Conservation (phyloP, 2,888 invertebrate genomes). For the Congeria kusceri region DNA sequence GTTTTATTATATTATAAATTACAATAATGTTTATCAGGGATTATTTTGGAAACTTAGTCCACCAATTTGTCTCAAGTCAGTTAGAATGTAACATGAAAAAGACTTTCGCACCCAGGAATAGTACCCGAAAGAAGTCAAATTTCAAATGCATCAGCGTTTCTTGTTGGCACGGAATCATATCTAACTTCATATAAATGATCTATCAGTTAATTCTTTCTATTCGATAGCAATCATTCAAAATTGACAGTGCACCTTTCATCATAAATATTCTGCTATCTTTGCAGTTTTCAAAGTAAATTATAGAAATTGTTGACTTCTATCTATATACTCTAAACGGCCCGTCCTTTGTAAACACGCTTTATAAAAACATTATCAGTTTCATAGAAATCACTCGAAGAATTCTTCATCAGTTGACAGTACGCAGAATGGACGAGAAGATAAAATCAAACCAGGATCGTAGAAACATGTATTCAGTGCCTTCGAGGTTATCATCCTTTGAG, state of each 20-base stretch:
- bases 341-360: constrained; percentile 53
- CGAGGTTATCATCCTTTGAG: constrained; percentile 61
- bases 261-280: constrained; percentile 64
- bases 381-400: constrained; percentile 17
- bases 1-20: too few relatives aligned
- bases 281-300: constrained; percentile 45
- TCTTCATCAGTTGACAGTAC: constrained; percentile 57
- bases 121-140: too few relatives aligned
- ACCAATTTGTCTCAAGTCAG: too few relatives aligned
- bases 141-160: too few relatives aligned
- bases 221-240: constrained; percentile 63
- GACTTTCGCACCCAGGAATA: too few relatives aligned
- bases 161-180: too few relatives aligned
- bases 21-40: too few relatives aligned
- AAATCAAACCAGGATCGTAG: constrained; percentile 58
- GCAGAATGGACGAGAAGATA: constrained; percentile 50
- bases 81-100: too few relatives aligned
- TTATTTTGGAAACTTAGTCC: too few relatives aligned
- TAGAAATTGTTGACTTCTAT: constrained; percentile 47
- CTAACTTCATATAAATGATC: constrained; percentile 16
- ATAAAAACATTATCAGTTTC: constrained; percentile 57
- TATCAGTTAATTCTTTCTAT: constrained; percentile 41
- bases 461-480: constrained; percentile 59
- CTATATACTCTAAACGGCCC: constrained; percentile 38
- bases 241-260: constrained; percentile 56